phyloP scores from a whole-genome alignment of 2,888 invertebrate species.

The Phrixothrix hirtus region DNA sequence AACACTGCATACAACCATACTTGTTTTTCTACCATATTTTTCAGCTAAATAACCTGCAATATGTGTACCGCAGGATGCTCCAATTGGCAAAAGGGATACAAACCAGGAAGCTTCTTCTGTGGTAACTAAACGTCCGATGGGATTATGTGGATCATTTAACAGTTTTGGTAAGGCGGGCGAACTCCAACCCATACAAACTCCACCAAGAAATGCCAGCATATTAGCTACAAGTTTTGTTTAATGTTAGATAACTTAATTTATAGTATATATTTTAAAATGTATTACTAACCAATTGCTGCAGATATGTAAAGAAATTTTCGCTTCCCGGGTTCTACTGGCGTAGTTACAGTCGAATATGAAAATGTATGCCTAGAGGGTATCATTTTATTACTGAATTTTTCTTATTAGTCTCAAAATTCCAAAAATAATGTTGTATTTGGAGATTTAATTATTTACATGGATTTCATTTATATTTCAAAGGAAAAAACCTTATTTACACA shows the following conservation, averaged over 20 bases:
- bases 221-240: neutral
- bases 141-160: conserved; percentile 48
- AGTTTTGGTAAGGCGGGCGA: conserved; percentile 42
- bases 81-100: conserved; percentile 70
- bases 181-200: conserved; percentile 56
- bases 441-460: too few species aligned
- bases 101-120: conserved; percentile 71
- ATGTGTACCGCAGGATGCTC: conserved; percentile 67
- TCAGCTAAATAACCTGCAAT: conserved; percentile 69
- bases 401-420: too few species aligned
- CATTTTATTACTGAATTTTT: too few species aligned
- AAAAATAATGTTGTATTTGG: too few species aligned
- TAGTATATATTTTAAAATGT: neutral
- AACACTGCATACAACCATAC: conserved; percentile 40
- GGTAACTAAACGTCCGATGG: conserved; percentile 57
- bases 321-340: too few species aligned
- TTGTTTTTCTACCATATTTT: conserved; percentile 66
- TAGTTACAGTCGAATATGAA: too few species aligned
- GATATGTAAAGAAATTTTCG: too few species aligned
- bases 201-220: conserved; percentile 38
- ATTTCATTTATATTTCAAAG: too few species aligned
- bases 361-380: too few species aligned
- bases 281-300: too few species aligned
- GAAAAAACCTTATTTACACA: too few species aligned
- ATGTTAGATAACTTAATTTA: neutral